Conservation (phyloP, 23 tunicate species). For the Trididemnum miniatum region DNA sequence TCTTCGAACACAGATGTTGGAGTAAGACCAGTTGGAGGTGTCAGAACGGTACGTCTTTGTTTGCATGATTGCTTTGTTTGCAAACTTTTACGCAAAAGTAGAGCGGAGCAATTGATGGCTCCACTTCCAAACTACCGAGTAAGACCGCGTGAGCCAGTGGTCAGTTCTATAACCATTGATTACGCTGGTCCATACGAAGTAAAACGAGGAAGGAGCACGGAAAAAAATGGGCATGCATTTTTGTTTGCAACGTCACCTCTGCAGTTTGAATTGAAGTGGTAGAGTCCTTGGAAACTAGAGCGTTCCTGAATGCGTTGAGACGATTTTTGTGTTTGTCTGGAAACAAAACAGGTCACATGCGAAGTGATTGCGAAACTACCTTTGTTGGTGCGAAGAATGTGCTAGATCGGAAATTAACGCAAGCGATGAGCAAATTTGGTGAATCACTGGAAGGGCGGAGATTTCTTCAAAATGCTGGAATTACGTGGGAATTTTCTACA, state of each 20-base stretch:
- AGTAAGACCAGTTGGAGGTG: not conserved
- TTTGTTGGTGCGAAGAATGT: conserved; percentile 7
- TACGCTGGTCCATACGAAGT: conserved; percentile 18
- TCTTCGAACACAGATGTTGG: conserved; percentile 4
- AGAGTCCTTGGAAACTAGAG: not conserved
- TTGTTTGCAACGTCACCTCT: not conserved
- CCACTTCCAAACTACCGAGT: conserved; percentile 5
- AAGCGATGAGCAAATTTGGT: not conserved
- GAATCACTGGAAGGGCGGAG: not conserved
- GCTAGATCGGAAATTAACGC: not conserved
- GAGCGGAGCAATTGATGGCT: conserved; percentile 19
- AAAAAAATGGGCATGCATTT: conserved; percentile 1
- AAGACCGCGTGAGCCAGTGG: not conserved
- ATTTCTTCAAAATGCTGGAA: not conserved
- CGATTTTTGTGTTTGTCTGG: not conserved
- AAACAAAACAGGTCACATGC: not conserved
- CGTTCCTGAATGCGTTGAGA: not conserved
- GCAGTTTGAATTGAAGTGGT: not conserved
- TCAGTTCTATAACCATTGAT: not conserved
- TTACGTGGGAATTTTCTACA: not conserved
- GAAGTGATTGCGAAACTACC: conserved; percentile 2
- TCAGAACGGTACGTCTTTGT: not conserved
- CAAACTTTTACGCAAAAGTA: not conserved
- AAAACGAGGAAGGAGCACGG: conserved; percentile 4
- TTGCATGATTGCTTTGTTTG: not conserved